A percentile compares a stretch with the other conserved stretches of the same genome.
These are phyloP conservation scores for Dendroctonus valens DNA, from an alignment of 1,140 invertebrate genomes.

Conservation along the genomic window DNA sequence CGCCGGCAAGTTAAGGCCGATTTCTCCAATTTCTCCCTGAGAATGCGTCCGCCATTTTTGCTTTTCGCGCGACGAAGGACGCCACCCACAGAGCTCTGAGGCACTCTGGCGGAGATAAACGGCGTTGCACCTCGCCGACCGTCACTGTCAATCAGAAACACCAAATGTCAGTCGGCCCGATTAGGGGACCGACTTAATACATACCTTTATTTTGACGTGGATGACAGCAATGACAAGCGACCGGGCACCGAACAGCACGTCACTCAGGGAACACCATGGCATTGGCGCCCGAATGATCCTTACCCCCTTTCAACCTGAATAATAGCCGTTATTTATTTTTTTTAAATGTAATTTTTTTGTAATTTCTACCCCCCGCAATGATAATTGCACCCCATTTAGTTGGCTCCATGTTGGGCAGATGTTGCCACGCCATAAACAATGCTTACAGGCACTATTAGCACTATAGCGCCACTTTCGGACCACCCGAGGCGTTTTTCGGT, in stretches of 20 bases:
- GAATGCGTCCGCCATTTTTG: constrained; percentile 95
- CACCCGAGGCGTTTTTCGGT: background rate
- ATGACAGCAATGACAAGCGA: constrained; percentile 92
- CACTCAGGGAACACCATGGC: constrained; percentile 77
- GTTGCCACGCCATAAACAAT: constrained; percentile 19
- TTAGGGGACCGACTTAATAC: no score
- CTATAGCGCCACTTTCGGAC: background rate
- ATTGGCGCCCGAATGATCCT: constrained; percentile 57
- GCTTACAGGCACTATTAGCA: constrained; percentile 10
- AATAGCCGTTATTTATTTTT: constrained; percentile 1
- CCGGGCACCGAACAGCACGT: constrained; percentile 96
- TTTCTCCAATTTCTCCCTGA: constrained; percentile 97
- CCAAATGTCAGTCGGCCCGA: background rate
- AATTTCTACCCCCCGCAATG: background rate
- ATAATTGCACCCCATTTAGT: background rate
- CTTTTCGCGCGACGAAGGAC: constrained; percentile 98
- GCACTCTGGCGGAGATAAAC: constrained; percentile 97
- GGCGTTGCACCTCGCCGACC: constrained; percentile 95
- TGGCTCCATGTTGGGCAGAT: constrained; percentile 3
- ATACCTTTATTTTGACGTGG: constrained; percentile 96
- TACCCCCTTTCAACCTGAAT: constrained; percentile 69
- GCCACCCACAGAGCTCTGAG: constrained; percentile 99
- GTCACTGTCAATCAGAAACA: constrained; percentile 60
- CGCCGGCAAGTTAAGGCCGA: constrained; percentile 96
- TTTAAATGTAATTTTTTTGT: no score